Evolutionary conservation across 92 coral and sea anemone genomes (phyloP).

Genomic region (Scolanthus callimorphus): DNA sequence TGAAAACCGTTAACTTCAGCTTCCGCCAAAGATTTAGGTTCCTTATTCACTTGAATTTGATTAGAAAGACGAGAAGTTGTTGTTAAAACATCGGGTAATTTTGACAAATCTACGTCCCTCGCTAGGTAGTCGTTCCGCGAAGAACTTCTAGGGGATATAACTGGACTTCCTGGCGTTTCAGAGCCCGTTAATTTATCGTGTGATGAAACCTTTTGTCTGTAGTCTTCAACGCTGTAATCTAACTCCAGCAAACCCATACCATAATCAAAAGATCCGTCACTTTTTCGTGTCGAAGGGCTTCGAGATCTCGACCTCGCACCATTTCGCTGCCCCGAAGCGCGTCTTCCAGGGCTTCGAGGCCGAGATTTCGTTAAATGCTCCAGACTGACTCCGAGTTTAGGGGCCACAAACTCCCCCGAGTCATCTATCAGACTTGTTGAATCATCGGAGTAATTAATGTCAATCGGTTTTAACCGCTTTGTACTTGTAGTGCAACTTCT

Average conservation of each 20-base stretch:
- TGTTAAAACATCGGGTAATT: not conserved
- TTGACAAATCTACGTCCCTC: not conserved
- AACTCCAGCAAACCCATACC: not conserved
- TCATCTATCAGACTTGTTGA: constrained; percentile 50
- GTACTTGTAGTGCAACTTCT: not conserved
- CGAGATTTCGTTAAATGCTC: constrained; percentile 74
- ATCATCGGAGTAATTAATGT: constrained; percentile 2
- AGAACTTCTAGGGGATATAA: no score
- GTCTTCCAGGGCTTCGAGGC: constrained; percentile 70
- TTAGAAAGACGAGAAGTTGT: not conserved
- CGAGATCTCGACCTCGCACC: constrained; percentile 18
- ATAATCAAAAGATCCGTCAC: constrained; percentile 14
- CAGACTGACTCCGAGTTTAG: constrained; percentile 29
- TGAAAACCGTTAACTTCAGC: no score
- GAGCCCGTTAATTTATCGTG: no score
- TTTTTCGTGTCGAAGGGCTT: constrained; percentile 9
- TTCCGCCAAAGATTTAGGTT: no score
- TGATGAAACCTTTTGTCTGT: no score
- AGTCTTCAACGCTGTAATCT: not conserved
- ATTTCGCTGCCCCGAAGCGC: constrained; percentile 9
- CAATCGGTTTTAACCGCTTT: not conserved
- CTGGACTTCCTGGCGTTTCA: no score
- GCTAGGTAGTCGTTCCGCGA: no score
- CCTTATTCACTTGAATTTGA: no score
- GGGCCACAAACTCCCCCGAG: constrained; percentile 52